Evolutionary conservation across 2,797 vertebrate genomes (phyloP), one percentile per base, ranked within the genome.

Genomic region (Kryptolebias ocellatus): DNA sequence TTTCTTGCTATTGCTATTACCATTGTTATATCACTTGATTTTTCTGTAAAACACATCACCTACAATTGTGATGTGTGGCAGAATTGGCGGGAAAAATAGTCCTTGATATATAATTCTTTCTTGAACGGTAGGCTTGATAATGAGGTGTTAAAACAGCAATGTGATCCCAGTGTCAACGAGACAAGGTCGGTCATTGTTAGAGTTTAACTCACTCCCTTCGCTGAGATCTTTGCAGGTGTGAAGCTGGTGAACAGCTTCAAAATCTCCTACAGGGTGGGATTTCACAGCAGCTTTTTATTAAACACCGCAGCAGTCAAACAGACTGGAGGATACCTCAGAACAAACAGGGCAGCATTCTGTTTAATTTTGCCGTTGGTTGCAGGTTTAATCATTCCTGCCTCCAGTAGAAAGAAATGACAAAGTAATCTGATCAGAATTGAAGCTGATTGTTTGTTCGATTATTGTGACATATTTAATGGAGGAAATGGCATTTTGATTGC

Each of bases 291-390:
- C 50, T 76, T 52, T 68, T 77, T 83, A 78, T 72, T 71, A 70
- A 73, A 89, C 74, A 80, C 71, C 65, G 61, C 76, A 79, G 78
- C 72, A 85, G 82, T 82, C 86, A 82, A 62, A 70, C 10, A 12
- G 65, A 64, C 71, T 67, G 55, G 50, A 53, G 70, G 67, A 72
- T 54, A 67, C 68, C 75, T 79, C 56, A 27, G 75, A 81, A 78
- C 62, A 70, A 39, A 18, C 56, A 66, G 66, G 78, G 58, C 73
- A 65, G 77, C 76, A 78, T 77, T 77, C 73, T 66, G 76, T 77
- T 80, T 80, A 66, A 76, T 64, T 81, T 71, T 69, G 72, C 69
- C 73, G 64, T 77, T 28, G 2, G 53, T 60, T 55, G 67, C 59
- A 79, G 77, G 68, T 86, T 72, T 64, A 78, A 87, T 83, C 79